Evolutionary conservation across 2,888 invertebrate species (phyloP), one percentile per base, ranked within the genome.

Genomic region (Schizaphis graminum): DNA sequence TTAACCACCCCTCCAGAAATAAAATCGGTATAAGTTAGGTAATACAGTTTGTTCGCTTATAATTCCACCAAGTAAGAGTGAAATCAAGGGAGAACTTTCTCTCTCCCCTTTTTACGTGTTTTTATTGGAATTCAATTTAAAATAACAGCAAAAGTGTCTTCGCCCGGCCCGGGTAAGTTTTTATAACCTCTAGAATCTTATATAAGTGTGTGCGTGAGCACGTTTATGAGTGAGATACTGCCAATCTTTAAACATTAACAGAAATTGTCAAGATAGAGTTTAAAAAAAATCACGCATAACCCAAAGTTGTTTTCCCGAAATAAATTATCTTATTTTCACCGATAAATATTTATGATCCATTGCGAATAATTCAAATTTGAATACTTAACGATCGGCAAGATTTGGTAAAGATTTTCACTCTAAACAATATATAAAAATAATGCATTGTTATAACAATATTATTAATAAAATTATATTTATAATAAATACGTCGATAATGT

Each of bases 61-160:
- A 89, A 77, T 87, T 92, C 35, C 28, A 47, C 88, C 41, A 28
- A 24, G 53, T 24, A 16, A 53, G 44, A 84, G 21, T 3, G 35
- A n/a, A 53, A 89, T 89, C 67, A 61, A 77, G 53, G 56, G 84
- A 84, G n/a, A 85, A 92, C 87, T 92, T 91, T 86, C 86, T n/a
- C 47, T 47, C 53, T 47, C 56, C 49, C 56, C 61, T 49, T 77
- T 77, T 13, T n/a, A 56, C n/a, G 28, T 77, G 77, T 93, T 86
- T 93, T 61, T 93, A 61, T 93, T 61, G 89, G 90, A 93, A 93
- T 93, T 93, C 84, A 21, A 93, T 90, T 93, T 90, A 10, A 93
- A 77, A 88, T 61, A 57, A 57, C 35, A 57, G n/a, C 49, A 90
- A 93, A 93, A 93, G 90, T 90, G 93, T 57, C 93, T 61, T 90